phyloP scores from a whole-genome alignment of 2,113 vertebrate species.

The Gymnocephalus cernua region DNA sequence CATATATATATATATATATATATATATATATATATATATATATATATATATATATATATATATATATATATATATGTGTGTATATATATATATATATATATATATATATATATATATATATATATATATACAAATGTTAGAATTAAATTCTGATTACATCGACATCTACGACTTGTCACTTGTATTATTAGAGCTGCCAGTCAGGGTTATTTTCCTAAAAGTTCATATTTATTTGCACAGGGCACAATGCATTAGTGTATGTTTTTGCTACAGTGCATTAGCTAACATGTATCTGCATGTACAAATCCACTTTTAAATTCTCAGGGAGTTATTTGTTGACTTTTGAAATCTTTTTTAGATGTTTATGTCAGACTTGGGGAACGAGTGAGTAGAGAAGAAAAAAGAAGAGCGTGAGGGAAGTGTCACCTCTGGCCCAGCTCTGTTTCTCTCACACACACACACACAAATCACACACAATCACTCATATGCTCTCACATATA shows the following conservation, averaged over 20 bases:
- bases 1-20: too few relatives aligned
- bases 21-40: conserved; percentile 2
- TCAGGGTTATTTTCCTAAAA: conserved; percentile 64
- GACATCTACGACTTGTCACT: conserved; percentile 45
- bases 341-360: conserved; percentile 46
- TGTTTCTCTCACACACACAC: not conserved
- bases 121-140: conserved; percentile 35
- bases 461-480: conserved; percentile 36
- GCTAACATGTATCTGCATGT: conserved; percentile 48
- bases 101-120: conserved; percentile 31
- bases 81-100: conserved; percentile 34
- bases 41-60: conserved; percentile 34
- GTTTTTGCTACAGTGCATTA: conserved; percentile 64
- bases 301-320: conserved; percentile 43
- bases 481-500: conserved; percentile 32
- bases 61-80: conserved; percentile 39
- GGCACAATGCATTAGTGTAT: conserved; percentile 39
- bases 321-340: conserved; percentile 59
- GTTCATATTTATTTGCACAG: conserved; percentile 72
- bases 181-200: conserved; percentile 57
- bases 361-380: conserved; percentile 41
- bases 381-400: conserved; percentile 55
- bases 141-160: conserved; percentile 49
- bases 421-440: conserved; percentile 53
- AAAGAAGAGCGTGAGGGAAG: conserved; percentile 30